phyloP scores from a whole-genome alignment of 2,888 invertebrate genomes.

The Archips xylosteana region DNA sequence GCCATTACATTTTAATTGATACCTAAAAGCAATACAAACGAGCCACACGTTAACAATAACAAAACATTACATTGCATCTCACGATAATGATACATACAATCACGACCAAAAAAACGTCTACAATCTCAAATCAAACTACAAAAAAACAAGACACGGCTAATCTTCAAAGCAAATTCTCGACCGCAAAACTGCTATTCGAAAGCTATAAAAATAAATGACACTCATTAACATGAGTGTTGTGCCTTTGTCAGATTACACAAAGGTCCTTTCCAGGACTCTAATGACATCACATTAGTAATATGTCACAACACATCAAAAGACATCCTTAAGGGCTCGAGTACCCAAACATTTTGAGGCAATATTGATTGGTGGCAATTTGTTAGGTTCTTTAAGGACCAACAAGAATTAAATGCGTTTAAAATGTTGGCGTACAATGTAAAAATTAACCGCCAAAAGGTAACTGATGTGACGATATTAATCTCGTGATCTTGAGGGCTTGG shows the following conservation, averaged over 20 bases:
- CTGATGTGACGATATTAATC: constrained; percentile 61
- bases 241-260: constrained; percentile 70
- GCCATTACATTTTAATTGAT: no score
- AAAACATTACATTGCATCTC: background rate
- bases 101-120: constrained; percentile 39
- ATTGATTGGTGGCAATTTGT: constrained; percentile 81
- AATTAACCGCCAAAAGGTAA: constrained; percentile 57
- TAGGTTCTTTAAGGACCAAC: constrained; percentile 68
- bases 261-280: constrained; percentile 68
- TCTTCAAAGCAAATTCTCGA: constrained; percentile 69
- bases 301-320: constrained; percentile 84
- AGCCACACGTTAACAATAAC: background rate
- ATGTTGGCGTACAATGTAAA: constrained; percentile 61
- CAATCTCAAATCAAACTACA: constrained; percentile 44
- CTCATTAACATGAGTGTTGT: constrained; percentile 77
- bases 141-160: constrained; percentile 63
- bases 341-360: constrained; percentile 64
- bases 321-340: constrained; percentile 66
- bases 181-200: constrained; percentile 78
- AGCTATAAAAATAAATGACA: constrained; percentile 79
- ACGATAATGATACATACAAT: background rate
- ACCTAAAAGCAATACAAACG: no score
- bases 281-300: constrained; percentile 82
- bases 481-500: constrained; percentile 27
- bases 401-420: constrained; percentile 65